Evolutionary conservation across 2,888 invertebrate genomes (phyloP).

Genomic region (Andrena camellia): DNA sequence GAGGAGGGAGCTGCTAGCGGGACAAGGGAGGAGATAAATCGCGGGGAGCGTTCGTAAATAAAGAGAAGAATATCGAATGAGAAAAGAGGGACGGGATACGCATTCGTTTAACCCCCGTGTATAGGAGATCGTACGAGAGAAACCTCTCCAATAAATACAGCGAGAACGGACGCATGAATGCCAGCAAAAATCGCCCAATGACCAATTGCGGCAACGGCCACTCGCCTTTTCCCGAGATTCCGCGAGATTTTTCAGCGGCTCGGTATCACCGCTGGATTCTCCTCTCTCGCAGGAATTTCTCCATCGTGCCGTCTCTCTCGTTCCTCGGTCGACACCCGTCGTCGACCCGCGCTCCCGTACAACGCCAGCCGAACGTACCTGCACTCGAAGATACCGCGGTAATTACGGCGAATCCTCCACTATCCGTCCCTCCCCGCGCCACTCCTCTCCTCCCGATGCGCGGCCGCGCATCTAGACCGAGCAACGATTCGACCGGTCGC

Average conservation of each 20-base stretch:
- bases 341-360: conserved; percentile 25
- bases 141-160: conserved; percentile 82
- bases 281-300: conserved; percentile 68
- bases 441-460: neutral
- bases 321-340: conserved; percentile 40
- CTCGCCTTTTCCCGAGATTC: conserved; percentile 78
- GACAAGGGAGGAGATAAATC: conserved; percentile 77
- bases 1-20: conserved; percentile 55
- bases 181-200: conserved; percentile 81
- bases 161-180: conserved; percentile 82
- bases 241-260: conserved; percentile 73
- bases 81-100: conserved; percentile 55
- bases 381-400: conserved; percentile 63
- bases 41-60: conserved; percentile 80
- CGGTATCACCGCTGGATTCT: conserved; percentile 70
- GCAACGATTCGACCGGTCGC: neutral
- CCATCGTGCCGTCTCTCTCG: conserved; percentile 42
- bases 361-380: conserved; percentile 33
- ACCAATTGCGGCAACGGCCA: conserved; percentile 79
- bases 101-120: conserved; percentile 58
- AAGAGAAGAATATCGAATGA: conserved; percentile 82
- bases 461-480: conserved; percentile 28
- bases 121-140: conserved; percentile 59
- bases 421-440: conserved; percentile 17
- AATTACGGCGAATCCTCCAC: conserved; percentile 57